These are phyloP conservation scores for Sciaenops ocellatus DNA, from an alignment of 2,797 vertebrate genomes.

Conservation along the genomic window DNA sequence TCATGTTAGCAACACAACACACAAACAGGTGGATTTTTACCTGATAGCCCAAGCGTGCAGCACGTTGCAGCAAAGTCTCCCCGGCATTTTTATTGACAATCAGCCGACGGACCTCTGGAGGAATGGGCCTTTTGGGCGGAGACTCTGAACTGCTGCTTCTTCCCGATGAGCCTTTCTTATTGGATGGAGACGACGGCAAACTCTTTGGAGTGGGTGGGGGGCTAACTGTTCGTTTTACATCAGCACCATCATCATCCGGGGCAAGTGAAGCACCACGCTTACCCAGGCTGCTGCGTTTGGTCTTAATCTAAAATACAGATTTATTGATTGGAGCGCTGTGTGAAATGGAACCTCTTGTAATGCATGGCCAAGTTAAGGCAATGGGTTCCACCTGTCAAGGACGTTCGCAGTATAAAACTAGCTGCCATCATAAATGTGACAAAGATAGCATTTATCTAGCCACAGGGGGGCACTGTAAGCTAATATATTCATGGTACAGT, in stretches of 20 bases:
- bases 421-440: slow-evolving; percentile 38
- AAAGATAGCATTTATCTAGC: slow-evolving; percentile 54
- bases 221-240: slow-evolving; percentile 82
- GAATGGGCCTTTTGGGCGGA: slow-evolving; percentile 85
- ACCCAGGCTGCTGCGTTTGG: slow-evolving; percentile 83
- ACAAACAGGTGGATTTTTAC: slow-evolving; percentile 73
- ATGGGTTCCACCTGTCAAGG: slow-evolving; percentile 23
- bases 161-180: slow-evolving; percentile 82
- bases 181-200: slow-evolving; percentile 68
- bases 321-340: slow-evolving; percentile 41
- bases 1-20: too few relatives aligned
- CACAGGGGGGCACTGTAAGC: slow-evolving; percentile 85
- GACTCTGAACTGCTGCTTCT: slow-evolving; percentile 81
- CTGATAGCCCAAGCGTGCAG: slow-evolving; percentile 96
- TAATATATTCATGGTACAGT: slow-evolving; percentile 47
- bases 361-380: slow-evolving; percentile 36
- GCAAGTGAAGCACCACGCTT: slow-evolving; percentile 79
- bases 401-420: slow-evolving; percentile 33
- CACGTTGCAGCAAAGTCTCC: slow-evolving; percentile 95
- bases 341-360: slow-evolving; percentile 42
- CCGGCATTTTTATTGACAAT: slow-evolving; percentile 99
- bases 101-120: slow-evolving; percentile 94
- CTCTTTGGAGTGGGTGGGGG: slow-evolving; percentile 79
- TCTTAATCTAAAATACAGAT: slow-evolving; percentile 85
- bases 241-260: slow-evolving; percentile 73